These are phyloP conservation scores for Lobophora halterata DNA, from an alignment of 2,888 invertebrate genomes.

Conservation along the genomic window DNA sequence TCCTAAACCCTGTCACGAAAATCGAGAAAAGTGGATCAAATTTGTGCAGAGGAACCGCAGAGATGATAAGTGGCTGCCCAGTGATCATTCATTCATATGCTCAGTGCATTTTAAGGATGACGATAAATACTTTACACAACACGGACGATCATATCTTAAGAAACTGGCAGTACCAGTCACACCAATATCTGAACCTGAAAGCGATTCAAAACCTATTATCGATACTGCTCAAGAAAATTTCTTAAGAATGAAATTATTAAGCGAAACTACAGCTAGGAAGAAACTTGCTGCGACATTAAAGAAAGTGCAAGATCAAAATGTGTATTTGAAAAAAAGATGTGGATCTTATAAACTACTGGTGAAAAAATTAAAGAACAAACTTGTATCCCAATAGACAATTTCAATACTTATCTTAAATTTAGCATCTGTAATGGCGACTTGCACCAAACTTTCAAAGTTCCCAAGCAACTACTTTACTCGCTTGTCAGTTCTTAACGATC, in stretches of 20 bases:
- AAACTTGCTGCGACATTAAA: conserved; percentile 22
- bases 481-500: too few species aligned
- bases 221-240: conserved; percentile 30
- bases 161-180: conserved; percentile 9
- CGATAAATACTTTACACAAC: conserved; percentile 9
- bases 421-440: too few species aligned
- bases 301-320: conserved; percentile 13
- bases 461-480: too few species aligned
- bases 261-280: conserved; percentile 19
- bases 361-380: conserved; percentile 2
- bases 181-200: too few species aligned
- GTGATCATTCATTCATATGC: conserved; percentile 7
- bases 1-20: too few species aligned
- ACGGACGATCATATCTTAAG: conserved; percentile 2
- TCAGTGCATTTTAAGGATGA: conserved; percentile 12
- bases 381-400: too few species aligned
- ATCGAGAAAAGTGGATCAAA: conserved; percentile 13
- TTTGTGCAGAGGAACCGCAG: conserved; percentile 17
- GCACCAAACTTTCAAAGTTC: too few species aligned
- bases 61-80: conserved; percentile 12
- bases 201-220: conserved; percentile 28
- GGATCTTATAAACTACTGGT: conserved; percentile 15
- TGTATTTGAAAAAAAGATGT: conserved; percentile 7
- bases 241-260: conserved; percentile 21
- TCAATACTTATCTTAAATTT: too few species aligned